Conservation (phyloP, 2,888 invertebrate species). For the Oasisia sp. region DNA sequence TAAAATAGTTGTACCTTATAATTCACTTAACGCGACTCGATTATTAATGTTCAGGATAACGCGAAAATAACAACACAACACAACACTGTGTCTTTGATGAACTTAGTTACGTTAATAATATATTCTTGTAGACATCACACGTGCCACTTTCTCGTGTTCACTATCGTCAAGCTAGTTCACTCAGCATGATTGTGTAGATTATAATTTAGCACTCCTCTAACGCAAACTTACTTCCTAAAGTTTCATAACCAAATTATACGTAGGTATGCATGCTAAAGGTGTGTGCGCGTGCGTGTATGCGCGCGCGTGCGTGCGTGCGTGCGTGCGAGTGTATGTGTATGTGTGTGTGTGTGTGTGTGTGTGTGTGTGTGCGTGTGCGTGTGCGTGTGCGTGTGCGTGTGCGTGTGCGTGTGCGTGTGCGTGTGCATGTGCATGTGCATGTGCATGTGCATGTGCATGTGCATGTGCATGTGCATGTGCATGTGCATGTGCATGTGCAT, state of each 20-base stretch:
- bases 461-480: too few species aligned
- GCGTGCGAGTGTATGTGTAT: too few species aligned
- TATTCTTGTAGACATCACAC: not conserved
- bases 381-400: too few species aligned
- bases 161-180: not conserved
- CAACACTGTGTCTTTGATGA: not conserved
- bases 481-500: too few species aligned
- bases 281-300: too few species aligned
- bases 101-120: not conserved
- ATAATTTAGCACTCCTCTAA: not conserved
- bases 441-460: too few species aligned
- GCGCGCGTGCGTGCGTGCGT: too few species aligned
- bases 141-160: not conserved
- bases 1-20: not conserved
- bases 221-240: not conserved
- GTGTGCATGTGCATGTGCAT: too few species aligned
- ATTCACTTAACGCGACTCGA: not conserved
- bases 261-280: not conserved
- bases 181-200: not conserved
- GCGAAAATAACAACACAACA: not conserved
- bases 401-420: too few species aligned
- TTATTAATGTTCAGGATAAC: too few species aligned
- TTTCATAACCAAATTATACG: not conserved
- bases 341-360: too few species aligned
- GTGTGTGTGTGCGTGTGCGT: too few species aligned